These are phyloP conservation scores for Dorcus parallelipipedus DNA, from an alignment of 2,888 invertebrate genomes.

Conservation along the genomic window DNA sequence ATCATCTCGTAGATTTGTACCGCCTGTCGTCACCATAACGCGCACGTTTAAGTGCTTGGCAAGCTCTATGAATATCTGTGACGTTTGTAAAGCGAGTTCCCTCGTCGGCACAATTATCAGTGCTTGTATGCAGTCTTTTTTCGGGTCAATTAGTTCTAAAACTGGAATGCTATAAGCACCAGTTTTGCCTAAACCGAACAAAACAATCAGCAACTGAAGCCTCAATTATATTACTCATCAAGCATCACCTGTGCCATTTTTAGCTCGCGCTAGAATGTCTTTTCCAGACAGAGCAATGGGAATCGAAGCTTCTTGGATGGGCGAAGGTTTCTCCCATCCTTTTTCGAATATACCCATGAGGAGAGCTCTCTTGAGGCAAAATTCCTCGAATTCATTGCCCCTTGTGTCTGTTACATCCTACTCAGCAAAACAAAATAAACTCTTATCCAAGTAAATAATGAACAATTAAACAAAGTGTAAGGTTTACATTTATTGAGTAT, in stretches of 20 bases:
- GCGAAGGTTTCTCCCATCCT: slow-evolving; percentile 99
- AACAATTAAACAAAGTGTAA: background rate
- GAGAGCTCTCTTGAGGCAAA: slow-evolving; percentile 93
- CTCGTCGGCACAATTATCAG: slow-evolving; percentile 97
- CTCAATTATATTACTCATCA: background rate
- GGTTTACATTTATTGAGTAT: slow-evolving; percentile 14
- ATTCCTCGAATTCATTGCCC: slow-evolving; percentile 99
- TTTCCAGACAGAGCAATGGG: slow-evolving; percentile 97
- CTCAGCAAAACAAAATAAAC: slow-evolving; percentile 22
- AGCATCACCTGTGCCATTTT: slow-evolving; percentile 87
- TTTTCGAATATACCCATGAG: slow-evolving; percentile 99
- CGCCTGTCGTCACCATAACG: slow-evolving; percentile 99
- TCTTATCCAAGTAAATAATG: background rate
- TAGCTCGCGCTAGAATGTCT: slow-evolving; percentile 97
- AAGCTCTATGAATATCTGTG: slow-evolving; percentile 98
- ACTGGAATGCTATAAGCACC: slow-evolving; percentile 99
- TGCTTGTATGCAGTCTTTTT: slow-evolving; percentile 93
- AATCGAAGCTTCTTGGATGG: slow-evolving; percentile 99
- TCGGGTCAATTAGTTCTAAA: slow-evolving; percentile 89
- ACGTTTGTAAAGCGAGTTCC: slow-evolving; percentile 97
- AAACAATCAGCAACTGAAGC: background rate
- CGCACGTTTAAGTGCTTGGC: slow-evolving; percentile 96
- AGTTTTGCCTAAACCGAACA: slow-evolving; percentile 65
- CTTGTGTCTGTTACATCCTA: slow-evolving; percentile 99
- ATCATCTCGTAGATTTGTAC: slow-evolving; percentile 95